Conservation (phyloP, 2,113 vertebrate species). For the Edolisoma coerulescens region DNA sequence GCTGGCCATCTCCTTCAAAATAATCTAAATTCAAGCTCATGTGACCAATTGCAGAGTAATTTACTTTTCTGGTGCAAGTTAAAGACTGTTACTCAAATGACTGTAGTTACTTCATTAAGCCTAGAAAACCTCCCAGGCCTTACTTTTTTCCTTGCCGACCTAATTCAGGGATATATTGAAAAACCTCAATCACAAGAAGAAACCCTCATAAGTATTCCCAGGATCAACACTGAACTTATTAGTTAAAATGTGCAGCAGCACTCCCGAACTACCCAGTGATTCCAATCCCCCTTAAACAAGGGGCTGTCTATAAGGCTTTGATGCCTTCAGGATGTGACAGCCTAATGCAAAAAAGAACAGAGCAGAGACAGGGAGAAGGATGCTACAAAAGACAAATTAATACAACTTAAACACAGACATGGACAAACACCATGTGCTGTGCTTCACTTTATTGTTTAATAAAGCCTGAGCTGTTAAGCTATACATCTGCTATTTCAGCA, state of each 20-base stretch:
- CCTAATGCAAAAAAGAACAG: background rate
- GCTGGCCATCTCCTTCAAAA: background rate
- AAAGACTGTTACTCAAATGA: background rate
- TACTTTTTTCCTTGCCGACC: background rate
- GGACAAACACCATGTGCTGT: background rate
- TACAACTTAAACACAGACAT: background rate
- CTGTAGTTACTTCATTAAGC: background rate
- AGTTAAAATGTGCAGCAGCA: background rate
- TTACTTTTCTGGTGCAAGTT: conserved; percentile 35
- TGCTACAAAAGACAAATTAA: background rate
- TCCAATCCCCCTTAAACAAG: background rate
- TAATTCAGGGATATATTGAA: background rate
- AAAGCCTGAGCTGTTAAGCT: background rate
- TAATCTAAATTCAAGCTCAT: conserved; percentile 21
- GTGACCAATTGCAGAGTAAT: background rate
- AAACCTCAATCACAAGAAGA: background rate
- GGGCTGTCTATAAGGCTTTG: background rate
- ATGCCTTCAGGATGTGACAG: background rate
- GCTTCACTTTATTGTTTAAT: conserved; percentile 9
- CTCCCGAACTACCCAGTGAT: background rate
- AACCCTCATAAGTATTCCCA: background rate
- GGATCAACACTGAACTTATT: background rate
- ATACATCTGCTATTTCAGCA: background rate
- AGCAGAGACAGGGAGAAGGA: background rate
- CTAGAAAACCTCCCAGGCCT: background rate